Percentiles rank a stretch among this genome's conserved stretches.
Conservation (phyloP, 2,888 invertebrate species). For the Polydesmus complanatus region DNA sequence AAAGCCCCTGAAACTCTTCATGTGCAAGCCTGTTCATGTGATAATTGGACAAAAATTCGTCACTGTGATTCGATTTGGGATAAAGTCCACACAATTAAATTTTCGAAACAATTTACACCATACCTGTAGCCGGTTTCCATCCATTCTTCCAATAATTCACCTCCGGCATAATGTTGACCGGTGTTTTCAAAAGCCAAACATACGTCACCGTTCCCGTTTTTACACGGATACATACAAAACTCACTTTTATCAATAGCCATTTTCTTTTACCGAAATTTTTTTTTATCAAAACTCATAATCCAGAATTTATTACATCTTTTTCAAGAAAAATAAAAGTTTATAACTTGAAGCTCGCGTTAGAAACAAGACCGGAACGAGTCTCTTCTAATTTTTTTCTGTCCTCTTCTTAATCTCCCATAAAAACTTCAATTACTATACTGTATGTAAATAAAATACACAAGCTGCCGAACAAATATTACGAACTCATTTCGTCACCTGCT, state of each 20-base stretch:
- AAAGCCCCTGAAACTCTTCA: no score
- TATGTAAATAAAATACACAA: no score
- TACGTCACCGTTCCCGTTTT: background rate
- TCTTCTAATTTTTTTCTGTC: no score
- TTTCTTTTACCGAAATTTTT: background rate
- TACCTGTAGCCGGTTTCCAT: slow-evolving; percentile 17
- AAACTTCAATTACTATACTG: no score
- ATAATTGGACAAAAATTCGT: no score
- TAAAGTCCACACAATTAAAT: background rate
- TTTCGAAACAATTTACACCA: background rate
- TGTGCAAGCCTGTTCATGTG: no score
- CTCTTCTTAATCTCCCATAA: no score
- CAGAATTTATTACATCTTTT: background rate
- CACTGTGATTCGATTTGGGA: background rate
- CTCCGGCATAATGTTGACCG: background rate
- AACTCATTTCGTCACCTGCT: no score
- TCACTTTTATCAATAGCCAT: slow-evolving; percentile 18
- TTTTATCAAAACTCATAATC: background rate
- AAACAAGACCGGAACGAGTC: no score
- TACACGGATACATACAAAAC: slow-evolving; percentile 15
- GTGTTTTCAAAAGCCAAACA: background rate
- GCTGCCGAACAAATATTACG: no score
- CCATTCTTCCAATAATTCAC: slow-evolving; percentile 14
- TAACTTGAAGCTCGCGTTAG: no score
- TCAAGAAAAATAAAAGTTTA: no score